Conservation (phyloP, 2,797 vertebrate species). For the Lophotriccus pileatus region DNA sequence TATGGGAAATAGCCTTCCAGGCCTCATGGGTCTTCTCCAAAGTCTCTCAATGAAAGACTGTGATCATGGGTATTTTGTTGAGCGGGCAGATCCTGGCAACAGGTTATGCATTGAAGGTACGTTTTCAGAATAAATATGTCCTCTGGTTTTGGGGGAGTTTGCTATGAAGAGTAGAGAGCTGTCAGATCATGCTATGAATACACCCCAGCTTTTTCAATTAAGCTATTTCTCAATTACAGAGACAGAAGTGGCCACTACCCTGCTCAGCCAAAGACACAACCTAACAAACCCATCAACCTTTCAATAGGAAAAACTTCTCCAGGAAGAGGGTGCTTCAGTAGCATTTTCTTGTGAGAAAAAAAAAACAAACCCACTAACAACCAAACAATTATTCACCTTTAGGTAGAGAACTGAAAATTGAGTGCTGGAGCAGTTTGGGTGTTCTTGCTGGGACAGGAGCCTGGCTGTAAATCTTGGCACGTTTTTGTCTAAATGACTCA, state of each 20-base stretch:
- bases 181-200: background rate
- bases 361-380: background rate
- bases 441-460: background rate
- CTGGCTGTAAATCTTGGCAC: background rate
- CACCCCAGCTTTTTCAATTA: background rate
- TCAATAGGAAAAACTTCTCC: background rate
- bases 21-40: background rate
- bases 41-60: background rate
- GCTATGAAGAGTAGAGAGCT: background rate
- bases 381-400: background rate
- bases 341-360: background rate
- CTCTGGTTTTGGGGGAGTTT: background rate
- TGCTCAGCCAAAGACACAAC: background rate
- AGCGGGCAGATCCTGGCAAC: background rate
- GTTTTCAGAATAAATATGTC: background rate
- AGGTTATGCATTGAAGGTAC: background rate
- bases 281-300: background rate
- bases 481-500: background rate
- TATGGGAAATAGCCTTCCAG: background rate
- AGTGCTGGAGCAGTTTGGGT: background rate
- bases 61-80: background rate
- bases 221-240: background rate
- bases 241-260: background rate
- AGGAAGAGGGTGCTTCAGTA: background rate
- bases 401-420: background rate